phyloP scores from a whole-genome alignment of 1,140 invertebrate species.

The Pararge aegeria region DNA sequence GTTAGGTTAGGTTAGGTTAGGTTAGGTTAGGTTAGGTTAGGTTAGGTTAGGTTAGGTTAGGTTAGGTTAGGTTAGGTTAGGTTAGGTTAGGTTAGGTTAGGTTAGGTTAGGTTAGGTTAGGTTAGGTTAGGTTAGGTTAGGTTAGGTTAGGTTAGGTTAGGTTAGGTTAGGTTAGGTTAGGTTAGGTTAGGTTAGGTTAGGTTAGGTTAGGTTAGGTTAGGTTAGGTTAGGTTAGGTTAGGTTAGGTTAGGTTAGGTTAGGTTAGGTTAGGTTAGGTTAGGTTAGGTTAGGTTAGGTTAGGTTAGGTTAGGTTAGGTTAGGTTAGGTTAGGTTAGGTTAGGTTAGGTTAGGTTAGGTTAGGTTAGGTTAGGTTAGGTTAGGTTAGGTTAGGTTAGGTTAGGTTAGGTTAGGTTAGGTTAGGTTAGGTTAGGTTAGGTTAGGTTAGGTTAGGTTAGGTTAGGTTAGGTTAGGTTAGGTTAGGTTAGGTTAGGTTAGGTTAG shows the following conservation, averaged over 20 bases:
- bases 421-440: constrained; percentile 10
- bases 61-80: constrained; percentile 10
- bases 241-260: constrained; percentile 10
- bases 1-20: constrained; percentile 10
- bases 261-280: constrained; percentile 10
- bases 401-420: constrained; percentile 10
- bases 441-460: constrained; percentile 10
- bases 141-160: constrained; percentile 10
- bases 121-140: constrained; percentile 1
- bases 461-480: constrained; percentile 10
- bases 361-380: constrained; percentile 10
- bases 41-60: constrained; percentile 10
- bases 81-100: constrained; percentile 10
- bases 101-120: constrained; percentile 7
- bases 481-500: constrained; percentile 10
- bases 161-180: constrained; percentile 10
- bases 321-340: constrained; percentile 10
- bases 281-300: constrained; percentile 10
- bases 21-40: constrained; percentile 10
- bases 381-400: constrained; percentile 10
- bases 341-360: constrained; percentile 10
- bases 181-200: constrained; percentile 10
- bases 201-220: constrained; percentile 10
- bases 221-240: constrained; percentile 10
- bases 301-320: constrained; percentile 10